Conservation (phyloP, 2,113 vertebrate species). For the Erpornis zantholeuca region DNA sequence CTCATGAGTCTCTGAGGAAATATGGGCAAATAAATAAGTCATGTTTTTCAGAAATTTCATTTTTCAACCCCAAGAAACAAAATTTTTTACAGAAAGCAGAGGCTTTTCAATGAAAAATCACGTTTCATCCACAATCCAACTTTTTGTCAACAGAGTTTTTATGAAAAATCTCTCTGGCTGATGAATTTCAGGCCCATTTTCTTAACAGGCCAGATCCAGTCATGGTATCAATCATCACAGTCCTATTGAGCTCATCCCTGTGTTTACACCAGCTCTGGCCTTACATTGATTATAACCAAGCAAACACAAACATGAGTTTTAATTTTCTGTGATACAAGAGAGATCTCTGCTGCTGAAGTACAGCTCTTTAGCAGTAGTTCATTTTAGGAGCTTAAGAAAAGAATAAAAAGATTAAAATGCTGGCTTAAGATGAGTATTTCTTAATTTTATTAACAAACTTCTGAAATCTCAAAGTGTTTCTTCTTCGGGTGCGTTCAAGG, state of each 20-base stretch:
- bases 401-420: not conserved
- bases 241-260: not conserved
- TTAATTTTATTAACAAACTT: not conserved
- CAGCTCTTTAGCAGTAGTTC: not conserved
- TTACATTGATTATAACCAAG: not conserved
- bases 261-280: not conserved
- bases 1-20: not conserved
- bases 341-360: not conserved
- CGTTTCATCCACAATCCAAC: not conserved
- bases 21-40: not conserved
- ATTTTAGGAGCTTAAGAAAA: not conserved
- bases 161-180: not conserved
- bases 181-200: constrained; percentile 7
- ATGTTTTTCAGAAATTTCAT: not conserved
- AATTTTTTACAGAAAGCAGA: not conserved
- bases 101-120: not conserved
- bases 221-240: not conserved
- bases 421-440: not conserved
- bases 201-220: not conserved
- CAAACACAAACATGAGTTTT: not conserved
- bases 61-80: not conserved
- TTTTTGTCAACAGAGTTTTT: not conserved
- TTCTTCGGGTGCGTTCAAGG: constrained; percentile 31
- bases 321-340: not conserved
- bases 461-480: not conserved